These are phyloP conservation scores for Acleris literana DNA, from an alignment of 2,888 invertebrate genomes.

Conservation along the genomic window DNA sequence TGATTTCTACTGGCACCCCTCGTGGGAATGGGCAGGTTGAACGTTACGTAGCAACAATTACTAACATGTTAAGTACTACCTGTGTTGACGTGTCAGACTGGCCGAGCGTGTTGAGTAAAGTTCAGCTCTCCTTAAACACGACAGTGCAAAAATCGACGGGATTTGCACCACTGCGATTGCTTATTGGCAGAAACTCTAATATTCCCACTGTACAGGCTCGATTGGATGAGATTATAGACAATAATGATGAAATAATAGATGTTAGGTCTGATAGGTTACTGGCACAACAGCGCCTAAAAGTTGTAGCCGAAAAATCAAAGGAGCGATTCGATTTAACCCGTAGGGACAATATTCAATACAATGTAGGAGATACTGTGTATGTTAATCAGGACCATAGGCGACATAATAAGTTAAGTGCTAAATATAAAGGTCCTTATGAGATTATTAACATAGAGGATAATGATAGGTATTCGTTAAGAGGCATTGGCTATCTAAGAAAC, in stretches of 20 bases:
- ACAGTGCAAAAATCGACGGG: conserved; percentile 11
- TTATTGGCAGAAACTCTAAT: conserved; percentile 6
- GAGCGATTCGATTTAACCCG: conserved; percentile 13
- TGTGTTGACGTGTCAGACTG: conserved; percentile 17
- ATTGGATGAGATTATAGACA: not conserved
- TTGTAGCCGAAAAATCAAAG: not conserved
- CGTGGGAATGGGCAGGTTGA: conserved; percentile 9
- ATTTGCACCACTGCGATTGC: conserved; percentile 8
- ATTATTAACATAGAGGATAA: conserved; percentile 4
- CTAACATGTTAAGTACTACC: conserved; percentile 3
- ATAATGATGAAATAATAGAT: not conserved
- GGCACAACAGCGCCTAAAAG: not conserved
- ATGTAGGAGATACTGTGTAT: conserved; percentile 16
- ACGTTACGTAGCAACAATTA: conserved; percentile 6
- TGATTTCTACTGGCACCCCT: conserved; percentile 5
- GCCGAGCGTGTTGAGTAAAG: conserved; percentile 11
- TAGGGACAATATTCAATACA: conserved; percentile 8
- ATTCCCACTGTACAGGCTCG: conserved; percentile 7
- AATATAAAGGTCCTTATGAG: conserved; percentile 29
- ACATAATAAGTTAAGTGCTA: conserved; percentile 23
- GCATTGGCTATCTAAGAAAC: conserved; percentile 16
- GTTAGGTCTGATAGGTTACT: conserved; percentile 9
- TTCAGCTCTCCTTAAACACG: conserved; percentile 10
- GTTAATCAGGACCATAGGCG: conserved; percentile 26
- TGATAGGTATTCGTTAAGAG: conserved; percentile 25